These are phyloP conservation scores for Eumeta japonica DNA, from an alignment of 1,140 invertebrate species.

Conservation along the genomic window DNA sequence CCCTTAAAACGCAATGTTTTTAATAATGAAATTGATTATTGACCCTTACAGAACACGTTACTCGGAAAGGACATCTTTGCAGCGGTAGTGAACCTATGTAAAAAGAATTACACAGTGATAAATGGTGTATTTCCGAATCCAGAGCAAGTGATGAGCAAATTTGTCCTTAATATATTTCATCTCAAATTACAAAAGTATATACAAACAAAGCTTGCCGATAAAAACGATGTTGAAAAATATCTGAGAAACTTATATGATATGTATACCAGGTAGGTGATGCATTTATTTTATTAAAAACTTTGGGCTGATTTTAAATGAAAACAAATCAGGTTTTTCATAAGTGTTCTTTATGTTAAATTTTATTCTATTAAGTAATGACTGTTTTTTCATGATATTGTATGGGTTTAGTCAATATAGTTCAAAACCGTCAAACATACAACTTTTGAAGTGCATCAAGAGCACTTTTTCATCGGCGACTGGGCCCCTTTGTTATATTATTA, in stretches of 20 bases:
- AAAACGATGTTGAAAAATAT: constrained; percentile 83
- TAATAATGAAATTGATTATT: too few relatives aligned
- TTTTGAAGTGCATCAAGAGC: neutral
- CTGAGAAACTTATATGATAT: constrained; percentile 84
- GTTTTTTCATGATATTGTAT: too few relatives aligned
- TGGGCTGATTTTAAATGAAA: too few relatives aligned
- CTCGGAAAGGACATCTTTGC: constrained; percentile 85
- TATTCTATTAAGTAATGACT: too few relatives aligned
- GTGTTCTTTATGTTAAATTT: too few relatives aligned
- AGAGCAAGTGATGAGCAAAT: constrained; percentile 97
- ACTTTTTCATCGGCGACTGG: constrained; percentile 1
- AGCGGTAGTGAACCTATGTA: constrained; percentile 87
- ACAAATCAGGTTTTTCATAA: too few relatives aligned
- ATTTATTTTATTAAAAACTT: neutral
- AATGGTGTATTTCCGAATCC: constrained; percentile 94
- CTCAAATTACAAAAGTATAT: constrained; percentile 87
- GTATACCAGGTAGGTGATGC: constrained; percentile 70
- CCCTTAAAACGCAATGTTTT: too few relatives aligned
- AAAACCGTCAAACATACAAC: constrained; percentile 4
- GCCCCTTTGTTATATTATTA: too few relatives aligned
- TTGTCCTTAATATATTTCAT: constrained; percentile 95
- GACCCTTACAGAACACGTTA: constrained; percentile 55
- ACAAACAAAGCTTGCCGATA: constrained; percentile 74
- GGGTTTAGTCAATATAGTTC: too few relatives aligned
- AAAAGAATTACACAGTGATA: constrained; percentile 85